phyloP scores from a whole-genome alignment of 2,113 vertebrate species.

The Aldabrachelys gigantea region DNA sequence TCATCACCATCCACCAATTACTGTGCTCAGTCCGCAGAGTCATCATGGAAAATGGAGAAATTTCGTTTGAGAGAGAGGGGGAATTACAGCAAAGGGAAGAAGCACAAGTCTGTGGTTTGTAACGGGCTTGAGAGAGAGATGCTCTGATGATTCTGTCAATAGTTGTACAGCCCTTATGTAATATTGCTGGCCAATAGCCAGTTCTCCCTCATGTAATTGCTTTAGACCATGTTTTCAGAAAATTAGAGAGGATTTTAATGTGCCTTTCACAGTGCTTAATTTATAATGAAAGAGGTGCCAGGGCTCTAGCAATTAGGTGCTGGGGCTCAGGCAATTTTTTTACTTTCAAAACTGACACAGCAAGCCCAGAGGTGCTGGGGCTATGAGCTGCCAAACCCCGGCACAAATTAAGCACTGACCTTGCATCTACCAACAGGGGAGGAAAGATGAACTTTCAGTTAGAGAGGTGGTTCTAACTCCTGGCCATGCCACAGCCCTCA shows the following conservation, averaged over 20 bases:
- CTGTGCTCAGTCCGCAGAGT: neutral
- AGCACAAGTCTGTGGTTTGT: neutral
- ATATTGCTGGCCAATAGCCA: conserved; percentile 20
- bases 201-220: neutral
- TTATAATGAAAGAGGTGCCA: too few species aligned
- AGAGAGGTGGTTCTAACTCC: neutral
- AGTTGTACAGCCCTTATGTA: conserved; percentile 35
- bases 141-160: neutral
- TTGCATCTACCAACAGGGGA: neutral
- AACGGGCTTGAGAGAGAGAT: neutral
- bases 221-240: conserved; percentile 9
- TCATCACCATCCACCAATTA: neutral
- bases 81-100: neutral
- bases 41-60: neutral
- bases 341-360: too few species aligned
- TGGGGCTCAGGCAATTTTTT: too few species aligned
- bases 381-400: too few species aligned
- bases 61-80: conserved; percentile 7
- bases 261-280: neutral
- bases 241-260: conserved; percentile 3
- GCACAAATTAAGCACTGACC: neutral
- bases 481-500: neutral
- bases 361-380: too few species aligned
- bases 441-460: neutral
- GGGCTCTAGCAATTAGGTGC: too few species aligned